Conservation (phyloP, 2,113 vertebrate species). For the Lepus americanus region DNA sequence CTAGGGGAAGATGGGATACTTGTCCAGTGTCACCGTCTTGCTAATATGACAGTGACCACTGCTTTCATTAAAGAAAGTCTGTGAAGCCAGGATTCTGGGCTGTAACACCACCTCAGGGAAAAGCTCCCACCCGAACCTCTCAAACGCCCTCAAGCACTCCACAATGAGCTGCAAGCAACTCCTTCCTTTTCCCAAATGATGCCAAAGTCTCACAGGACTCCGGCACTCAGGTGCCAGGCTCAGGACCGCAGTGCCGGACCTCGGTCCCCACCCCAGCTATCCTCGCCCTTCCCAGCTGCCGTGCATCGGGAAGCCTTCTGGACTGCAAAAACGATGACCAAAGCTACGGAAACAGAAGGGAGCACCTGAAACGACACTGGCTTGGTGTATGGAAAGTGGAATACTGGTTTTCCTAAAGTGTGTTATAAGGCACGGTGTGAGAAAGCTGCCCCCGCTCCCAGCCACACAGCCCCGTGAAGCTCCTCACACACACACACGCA, state of each 20-base stretch:
- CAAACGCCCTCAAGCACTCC: slow-evolving; percentile 9
- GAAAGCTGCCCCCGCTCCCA: slow-evolving; percentile 77
- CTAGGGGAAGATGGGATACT: background rate
- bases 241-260: background rate
- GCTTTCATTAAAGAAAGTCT: slow-evolving; percentile 40
- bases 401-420: slow-evolving; percentile 64
- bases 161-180: background rate
- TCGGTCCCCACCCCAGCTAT: background rate
- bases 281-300: background rate
- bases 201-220: background rate
- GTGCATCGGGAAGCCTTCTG: background rate
- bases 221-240: background rate
- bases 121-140: background rate
- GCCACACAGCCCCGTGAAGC: slow-evolving; percentile 52
- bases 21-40: background rate
- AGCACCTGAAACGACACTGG: slow-evolving; percentile 48
- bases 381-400: slow-evolving; percentile 12
- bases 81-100: background rate
- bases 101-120: background rate
- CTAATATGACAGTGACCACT: slow-evolving; percentile 38
- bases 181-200: slow-evolving; percentile 23
- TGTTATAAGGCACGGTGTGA: slow-evolving; percentile 80
- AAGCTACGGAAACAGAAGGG: slow-evolving; percentile 56
- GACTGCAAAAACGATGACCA: background rate
- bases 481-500: slow-evolving; percentile 62